Evolutionary conservation across 2,797 vertebrate species (phyloP), one percentile per base, ranked within the genome.

Genomic region (Helarctos malayanus): DNA sequence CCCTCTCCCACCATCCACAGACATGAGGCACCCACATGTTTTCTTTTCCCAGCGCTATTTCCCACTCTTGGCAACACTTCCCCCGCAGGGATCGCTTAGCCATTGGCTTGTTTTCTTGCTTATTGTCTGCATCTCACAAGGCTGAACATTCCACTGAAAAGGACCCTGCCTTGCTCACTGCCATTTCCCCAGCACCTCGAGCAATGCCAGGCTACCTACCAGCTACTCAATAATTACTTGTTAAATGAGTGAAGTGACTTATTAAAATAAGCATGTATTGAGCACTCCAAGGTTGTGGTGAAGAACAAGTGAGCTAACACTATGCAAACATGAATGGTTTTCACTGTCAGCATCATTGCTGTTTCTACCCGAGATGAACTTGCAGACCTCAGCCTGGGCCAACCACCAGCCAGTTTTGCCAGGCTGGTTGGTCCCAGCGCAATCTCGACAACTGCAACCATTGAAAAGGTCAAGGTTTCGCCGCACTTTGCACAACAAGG

Each of bases 401-500:
- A 81, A 16, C 18, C 54, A n/a, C 29, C 12, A 12, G 52, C 65
- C 35, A 11, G 10, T 83, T 71, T 21, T 54, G 76, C 49, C 80
- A 76, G 65, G 56, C 73, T 47, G 61, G 89, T 35, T 52, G 49
- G 68, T 86, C 95, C 83, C 73, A 85, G 90, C 23, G 52, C 68
- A 12, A 47, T 54, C 78, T 21, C 32, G 91, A 93, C 79, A 95
- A 78, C 1, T 86, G 73, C 84, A 80, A 49, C 73, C 47, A 38
- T 7, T 5, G 10, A n/a, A 97, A 95, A 98, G 63, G 81, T 91
- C 92, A 89, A 92, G 84, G 12, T 83, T 95, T 95, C 10, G 0
- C 75, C 94, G 95, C 75, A 52, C 87, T 95, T 92, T 56, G 68
- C 32, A 69, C 87, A 95, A 49, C 38, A 92, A 93, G 96, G 61